phyloP scores from a whole-genome alignment of 2,113 vertebrate species.

The Tringa solitaria region DNA sequence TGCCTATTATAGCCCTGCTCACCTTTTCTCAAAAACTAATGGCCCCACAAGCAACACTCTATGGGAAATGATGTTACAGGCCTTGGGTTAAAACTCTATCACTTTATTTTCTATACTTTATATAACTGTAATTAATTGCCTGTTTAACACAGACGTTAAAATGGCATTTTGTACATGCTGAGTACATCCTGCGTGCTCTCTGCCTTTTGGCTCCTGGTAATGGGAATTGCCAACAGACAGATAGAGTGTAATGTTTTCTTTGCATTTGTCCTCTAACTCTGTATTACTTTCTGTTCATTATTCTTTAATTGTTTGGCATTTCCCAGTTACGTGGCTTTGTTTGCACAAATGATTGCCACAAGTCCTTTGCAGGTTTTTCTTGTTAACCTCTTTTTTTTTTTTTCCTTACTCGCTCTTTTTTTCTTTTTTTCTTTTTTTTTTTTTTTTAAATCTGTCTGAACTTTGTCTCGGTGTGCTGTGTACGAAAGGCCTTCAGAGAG shows the following conservation, averaged over 20 bases:
- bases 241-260: conserved; percentile 20
- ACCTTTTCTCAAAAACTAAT: neutral
- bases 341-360: conserved; percentile 62
- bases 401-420: neutral
- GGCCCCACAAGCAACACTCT: neutral
- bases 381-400: conserved; percentile 32
- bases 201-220: conserved; percentile 4
- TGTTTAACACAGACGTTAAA: neutral
- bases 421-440: neutral
- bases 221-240: neutral
- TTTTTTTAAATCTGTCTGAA: conserved; percentile 53
- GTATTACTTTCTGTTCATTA: conserved; percentile 57
- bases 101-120: neutral
- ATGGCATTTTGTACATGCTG: neutral
- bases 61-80: neutral
- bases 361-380: conserved; percentile 62
- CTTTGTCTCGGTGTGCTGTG: conserved; percentile 42
- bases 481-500: conserved; percentile 67
- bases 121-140: neutral
- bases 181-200: neutral
- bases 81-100: neutral
- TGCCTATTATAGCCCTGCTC: neutral
- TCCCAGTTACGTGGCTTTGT: conserved; percentile 57
- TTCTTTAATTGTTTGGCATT: conserved; percentile 71
- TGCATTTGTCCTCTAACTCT: conserved; percentile 28